Conservation (phyloP, 2,888 invertebrate genomes). For the Rhingia rostrata region DNA sequence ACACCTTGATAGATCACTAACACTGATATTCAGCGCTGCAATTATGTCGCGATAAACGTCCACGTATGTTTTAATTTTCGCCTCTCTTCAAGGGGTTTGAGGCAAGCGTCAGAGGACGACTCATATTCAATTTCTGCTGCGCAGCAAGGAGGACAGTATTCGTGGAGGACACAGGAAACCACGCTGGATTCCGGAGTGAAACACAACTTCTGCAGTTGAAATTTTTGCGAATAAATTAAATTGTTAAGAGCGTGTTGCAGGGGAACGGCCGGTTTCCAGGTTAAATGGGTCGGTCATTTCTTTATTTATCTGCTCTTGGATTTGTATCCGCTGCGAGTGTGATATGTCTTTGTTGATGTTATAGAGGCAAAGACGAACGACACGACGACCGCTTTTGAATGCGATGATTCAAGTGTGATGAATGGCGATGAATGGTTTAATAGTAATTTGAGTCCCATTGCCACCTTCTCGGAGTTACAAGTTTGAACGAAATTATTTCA, state of each 20-base stretch:
- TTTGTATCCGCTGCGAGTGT: constrained; percentile 41
- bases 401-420: constrained; percentile 63
- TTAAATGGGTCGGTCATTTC: constrained; percentile 44
- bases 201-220: constrained; percentile 66
- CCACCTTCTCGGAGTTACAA: constrained; percentile 62
- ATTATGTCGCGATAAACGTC: constrained; percentile 74
- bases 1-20: constrained; percentile 73
- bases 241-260: constrained; percentile 60
- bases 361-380: background rate
- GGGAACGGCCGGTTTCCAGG: constrained; percentile 2
- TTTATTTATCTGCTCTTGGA: constrained; percentile 59
- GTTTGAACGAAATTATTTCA: constrained; percentile 65
- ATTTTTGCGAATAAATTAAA: constrained; percentile 72
- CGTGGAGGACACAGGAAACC: constrained; percentile 60
- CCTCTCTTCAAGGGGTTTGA: constrained; percentile 29
- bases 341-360: constrained; percentile 57
- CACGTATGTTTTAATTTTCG: constrained; percentile 73
- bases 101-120: background rate
- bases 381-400: constrained; percentile 23
- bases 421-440: constrained; percentile 65
- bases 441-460: constrained; percentile 70
- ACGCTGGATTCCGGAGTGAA: constrained; percentile 55
- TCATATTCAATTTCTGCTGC: constrained; percentile 12
- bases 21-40: constrained; percentile 72
- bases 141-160: constrained; percentile 16